Evolutionary conservation across 2,113 vertebrate species (phyloP).

Genomic region (Syrrhaptes paradoxus): DNA sequence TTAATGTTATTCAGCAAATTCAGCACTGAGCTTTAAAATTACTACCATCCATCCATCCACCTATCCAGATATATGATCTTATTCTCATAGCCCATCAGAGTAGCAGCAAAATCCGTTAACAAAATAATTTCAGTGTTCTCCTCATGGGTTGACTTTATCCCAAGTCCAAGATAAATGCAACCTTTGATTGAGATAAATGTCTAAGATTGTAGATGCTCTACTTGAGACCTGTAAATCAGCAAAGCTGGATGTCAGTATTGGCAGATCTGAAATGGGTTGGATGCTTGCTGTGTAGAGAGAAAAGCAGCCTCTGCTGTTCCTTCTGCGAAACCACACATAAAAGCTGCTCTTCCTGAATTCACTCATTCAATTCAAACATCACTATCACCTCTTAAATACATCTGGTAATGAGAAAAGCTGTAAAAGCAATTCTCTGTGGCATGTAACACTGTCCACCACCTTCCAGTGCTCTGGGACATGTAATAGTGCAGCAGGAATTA

Average conservation of each 20-base stretch:
- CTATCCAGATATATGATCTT: background rate
- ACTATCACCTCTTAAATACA: background rate
- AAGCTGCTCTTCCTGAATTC: background rate
- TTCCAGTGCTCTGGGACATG: background rate
- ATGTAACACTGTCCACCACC: background rate
- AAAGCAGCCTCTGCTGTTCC: background rate
- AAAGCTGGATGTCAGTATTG: background rate
- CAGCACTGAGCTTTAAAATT: background rate
- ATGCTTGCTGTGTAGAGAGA: fast-evolving
- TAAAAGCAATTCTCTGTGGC: background rate
- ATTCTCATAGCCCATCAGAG: background rate
- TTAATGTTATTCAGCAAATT: background rate
- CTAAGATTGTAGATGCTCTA: background rate
- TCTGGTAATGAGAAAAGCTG: background rate
- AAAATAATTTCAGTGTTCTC: background rate
- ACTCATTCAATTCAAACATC: background rate
- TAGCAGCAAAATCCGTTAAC: background rate
- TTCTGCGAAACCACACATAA: background rate
- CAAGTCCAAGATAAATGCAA: background rate
- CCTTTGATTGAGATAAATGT: background rate
- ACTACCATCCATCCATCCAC: background rate
- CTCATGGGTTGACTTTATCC: background rate
- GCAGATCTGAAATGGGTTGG: background rate
- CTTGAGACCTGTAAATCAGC: background rate
- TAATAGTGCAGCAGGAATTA: background rate